Base-by-base conservation (phyloP, 2,797 vertebrate species). In the Notoglanidium macrostoma region DNA sequence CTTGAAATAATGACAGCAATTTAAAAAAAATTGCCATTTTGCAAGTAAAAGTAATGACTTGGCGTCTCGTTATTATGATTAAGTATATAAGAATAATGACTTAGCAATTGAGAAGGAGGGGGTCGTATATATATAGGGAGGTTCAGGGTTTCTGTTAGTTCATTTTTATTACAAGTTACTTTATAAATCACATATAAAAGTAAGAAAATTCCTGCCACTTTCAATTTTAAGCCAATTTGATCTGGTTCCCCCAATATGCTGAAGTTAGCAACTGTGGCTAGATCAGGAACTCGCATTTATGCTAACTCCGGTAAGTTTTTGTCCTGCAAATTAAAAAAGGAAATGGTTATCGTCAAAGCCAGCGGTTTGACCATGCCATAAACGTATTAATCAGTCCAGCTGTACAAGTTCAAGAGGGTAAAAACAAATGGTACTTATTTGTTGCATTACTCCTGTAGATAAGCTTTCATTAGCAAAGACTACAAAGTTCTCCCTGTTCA, bases 361-460 rank as follows among this genome's bases (percentile, higher is more conserved):
- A 12, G 70, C 10, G 21, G 21, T 73, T 10, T 3, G 15, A 9
- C 35, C 19, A 2, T 29, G 7, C 29, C 32, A 67, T 68, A 17
- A 68, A 35, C 0, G 63, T 67, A 4, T 29, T 29, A 0, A 17
- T 40, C 67, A 21, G 3, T 72, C 40, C 68, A 44, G 68, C 68
- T 44, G 68, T 51, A 29, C 12, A 29, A 21, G n/a, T 78, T 78
- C n/a, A 32, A 17, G 7, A 32, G 32, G 11, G 21, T 40, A 26
- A 80, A 61, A n/a, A 40, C 7, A 54, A 26, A 74, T 26, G 7
- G 29, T 54, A 26, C 76, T 51, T 73, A 81, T 86, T 29, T 32
- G 26, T 82, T 59, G 2, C 15, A 49, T 74, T 65, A 76, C 83
- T 83, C 23, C 19, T 82, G 26, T 46, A 65, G 23, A 83, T 35